phyloP scores from a whole-genome alignment of 1,140 invertebrate genomes.

The Rhagoletis zephyria region DNA sequence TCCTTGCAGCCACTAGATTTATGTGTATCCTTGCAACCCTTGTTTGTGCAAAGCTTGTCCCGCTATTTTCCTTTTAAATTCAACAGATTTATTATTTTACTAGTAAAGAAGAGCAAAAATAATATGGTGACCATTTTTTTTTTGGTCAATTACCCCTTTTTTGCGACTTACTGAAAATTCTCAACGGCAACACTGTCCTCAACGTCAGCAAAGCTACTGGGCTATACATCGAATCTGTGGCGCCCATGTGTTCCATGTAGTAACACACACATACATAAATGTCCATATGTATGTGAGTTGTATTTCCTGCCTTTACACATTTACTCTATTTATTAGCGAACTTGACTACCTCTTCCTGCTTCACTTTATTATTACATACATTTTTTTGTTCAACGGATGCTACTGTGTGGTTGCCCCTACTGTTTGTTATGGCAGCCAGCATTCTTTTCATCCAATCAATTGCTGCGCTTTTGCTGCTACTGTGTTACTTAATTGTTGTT shows the following conservation, averaged over 20 bases:
- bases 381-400: background rate
- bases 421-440: background rate
- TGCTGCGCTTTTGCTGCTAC: constrained; percentile 17
- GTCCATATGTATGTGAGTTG: background rate
- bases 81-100: too few species aligned
- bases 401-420: background rate
- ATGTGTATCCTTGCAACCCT: too few species aligned
- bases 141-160: too few species aligned
- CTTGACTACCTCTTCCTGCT: constrained; percentile 3
- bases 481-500: constrained; percentile 36
- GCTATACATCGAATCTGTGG: background rate
- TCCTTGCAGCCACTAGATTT: too few species aligned
- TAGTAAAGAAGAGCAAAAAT: too few species aligned
- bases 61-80: too few species aligned
- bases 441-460: constrained; percentile 23
- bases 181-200: background rate
- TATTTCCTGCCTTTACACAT: constrained; percentile 36
- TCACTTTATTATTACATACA: background rate
- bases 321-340: constrained; percentile 34
- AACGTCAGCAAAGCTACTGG: background rate
- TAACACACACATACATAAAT: background rate
- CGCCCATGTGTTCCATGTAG: background rate
- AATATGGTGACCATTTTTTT: too few species aligned
- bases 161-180: too few species aligned
- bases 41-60: too few species aligned